Base-by-base conservation (phyloP, 2,888 invertebrate genomes). In the Galerucella pusilla region DNA sequence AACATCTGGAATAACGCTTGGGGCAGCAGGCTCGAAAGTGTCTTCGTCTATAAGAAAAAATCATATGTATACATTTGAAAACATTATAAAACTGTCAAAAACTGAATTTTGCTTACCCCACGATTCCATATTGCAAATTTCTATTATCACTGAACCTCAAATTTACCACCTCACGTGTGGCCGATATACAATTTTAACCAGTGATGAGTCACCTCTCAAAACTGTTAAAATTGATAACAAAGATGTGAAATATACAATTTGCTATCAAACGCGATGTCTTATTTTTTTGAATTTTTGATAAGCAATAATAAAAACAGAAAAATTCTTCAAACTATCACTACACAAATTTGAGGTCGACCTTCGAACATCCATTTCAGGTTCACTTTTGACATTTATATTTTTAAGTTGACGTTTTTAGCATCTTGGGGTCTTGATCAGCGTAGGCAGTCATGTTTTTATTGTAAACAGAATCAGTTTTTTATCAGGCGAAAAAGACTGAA, bases 41-140 rank as follows among this genome's bases (percentile, higher is more conserved):
- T 94, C 93, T 85, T 92, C 91, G 89, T 94, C 94, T 93, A 89
- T 79, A 90, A 81, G 20, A 35, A 75, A 68, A 54, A 25, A 16
- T 52, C 12, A 16, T 54, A 52, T 42, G 1, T 16, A 60, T 9
- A 1, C 14, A 60, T 28, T 65, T 54, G 3, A 25, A 54, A 54
- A 20, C 16, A 9, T 20, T 2, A 20, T 12, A 42, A 57, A 35
- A 35, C n/a, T 25, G 42, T 46, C 10, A 60, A 20, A 52, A n/a
- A 28, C 9, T 1, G 28, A 64, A 68, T 45, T 52, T 61, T 66
- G 82, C 83, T 83, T 82, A 87, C 87, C 87, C 88, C 88, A 88
- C 71, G 86, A 86, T 84, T 86, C 87, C 88, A 87, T 88, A 83
- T 83, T 86, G 85, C 67, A 66, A 59, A 60, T 75, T 57, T 74